Conservation (phyloP, 2,797 vertebrate genomes). For the Anisognathus igniventris region DNA sequence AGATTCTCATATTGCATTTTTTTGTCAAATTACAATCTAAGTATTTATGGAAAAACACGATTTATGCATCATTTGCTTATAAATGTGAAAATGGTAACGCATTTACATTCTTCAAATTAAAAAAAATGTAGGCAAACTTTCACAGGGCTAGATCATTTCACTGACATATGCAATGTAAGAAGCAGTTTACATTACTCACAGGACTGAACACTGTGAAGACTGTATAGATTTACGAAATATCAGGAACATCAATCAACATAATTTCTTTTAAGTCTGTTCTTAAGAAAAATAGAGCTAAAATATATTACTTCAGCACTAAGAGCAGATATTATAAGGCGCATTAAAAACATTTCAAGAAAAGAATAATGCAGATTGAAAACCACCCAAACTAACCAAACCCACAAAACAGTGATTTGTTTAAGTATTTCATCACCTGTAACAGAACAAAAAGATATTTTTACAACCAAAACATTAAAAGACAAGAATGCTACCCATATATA, state of each 20-base stretch:
- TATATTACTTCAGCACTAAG: neutral
- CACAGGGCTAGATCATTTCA: neutral
- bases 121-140: slow-evolving; percentile 13
- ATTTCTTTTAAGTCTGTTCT: neutral
- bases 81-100: slow-evolving; percentile 22
- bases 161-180: slow-evolving; percentile 1
- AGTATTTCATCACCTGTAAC: neutral
- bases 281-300: neutral
- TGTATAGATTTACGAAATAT: neutral
- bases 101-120: slow-evolving; percentile 9
- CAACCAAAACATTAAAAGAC: neutral
- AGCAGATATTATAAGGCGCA: neutral
- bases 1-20: neutral
- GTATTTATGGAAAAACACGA: slow-evolving; percentile 3
- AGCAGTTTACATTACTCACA: slow-evolving; percentile 4
- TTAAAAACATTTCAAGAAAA: neutral
- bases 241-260: neutral
- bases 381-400: neutral
- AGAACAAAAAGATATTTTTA: neutral
- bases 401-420: neutral
- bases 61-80: slow-evolving; percentile 18
- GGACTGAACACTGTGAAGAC: neutral
- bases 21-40: slow-evolving; percentile 21
- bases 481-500: neutral
- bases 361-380: neutral